Evolutionary conservation across 1,140 invertebrate species (phyloP).

Genomic region (Zaprionus capensis): DNA sequence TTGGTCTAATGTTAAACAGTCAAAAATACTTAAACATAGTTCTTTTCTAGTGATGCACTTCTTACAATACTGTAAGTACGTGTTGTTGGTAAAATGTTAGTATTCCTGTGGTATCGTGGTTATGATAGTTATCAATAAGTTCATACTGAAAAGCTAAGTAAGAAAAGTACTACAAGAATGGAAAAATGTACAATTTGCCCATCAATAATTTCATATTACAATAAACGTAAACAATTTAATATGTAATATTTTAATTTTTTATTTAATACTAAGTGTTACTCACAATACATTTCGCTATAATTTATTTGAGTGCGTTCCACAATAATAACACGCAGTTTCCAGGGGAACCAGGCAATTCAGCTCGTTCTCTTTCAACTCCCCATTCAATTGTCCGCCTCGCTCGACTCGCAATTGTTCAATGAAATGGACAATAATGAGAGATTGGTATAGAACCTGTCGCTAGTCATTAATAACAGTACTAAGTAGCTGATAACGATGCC

Average conservation of each 20-base stretch:
- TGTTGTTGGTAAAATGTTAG: no score
- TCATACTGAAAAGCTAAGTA: no score
- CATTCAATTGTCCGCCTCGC: background rate
- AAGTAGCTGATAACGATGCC: slow-evolving; percentile 14
- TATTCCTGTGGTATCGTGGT: no score
- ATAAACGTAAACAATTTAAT: no score
- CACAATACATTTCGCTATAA: background rate
- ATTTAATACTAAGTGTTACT: background rate
- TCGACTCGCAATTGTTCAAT: background rate
- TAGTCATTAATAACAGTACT: slow-evolving; percentile 8
- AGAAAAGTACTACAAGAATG: no score
- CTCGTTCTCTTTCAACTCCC: background rate
- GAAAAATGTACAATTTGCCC: no score
- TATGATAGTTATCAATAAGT: no score
- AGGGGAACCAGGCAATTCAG: background rate
- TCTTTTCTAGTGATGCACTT: no score
- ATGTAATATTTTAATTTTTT: background rate
- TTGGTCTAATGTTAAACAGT: background rate
- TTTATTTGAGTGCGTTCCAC: background rate
- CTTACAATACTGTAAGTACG: no score
- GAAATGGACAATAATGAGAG: slow-evolving; percentile 1
- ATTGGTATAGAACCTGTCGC: background rate
- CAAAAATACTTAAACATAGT: no score
- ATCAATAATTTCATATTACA: no score
- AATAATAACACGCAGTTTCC: background rate